Evolutionary conservation across 2,113 vertebrate species (phyloP).

Genomic region (Psammodynastes pulverulentus): DNA sequence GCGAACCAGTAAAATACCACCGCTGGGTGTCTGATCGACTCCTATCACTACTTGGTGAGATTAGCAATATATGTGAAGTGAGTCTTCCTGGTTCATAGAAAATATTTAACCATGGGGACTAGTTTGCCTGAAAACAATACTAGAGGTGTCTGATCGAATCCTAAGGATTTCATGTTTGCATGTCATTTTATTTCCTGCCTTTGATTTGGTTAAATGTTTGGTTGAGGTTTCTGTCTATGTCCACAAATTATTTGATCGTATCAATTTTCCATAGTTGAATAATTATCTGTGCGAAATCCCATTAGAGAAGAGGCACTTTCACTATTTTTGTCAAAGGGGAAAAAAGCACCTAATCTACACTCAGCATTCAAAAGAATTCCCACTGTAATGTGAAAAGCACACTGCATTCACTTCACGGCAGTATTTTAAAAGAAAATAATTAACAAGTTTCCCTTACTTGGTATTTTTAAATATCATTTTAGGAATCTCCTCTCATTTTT

Average conservation of each 20-base stretch:
- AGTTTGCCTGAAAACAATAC: not conserved
- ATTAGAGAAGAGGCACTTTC: constrained; percentile 35
- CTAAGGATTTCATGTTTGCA: not conserved
- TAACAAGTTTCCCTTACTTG: constrained; percentile 31
- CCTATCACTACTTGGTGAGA: no score
- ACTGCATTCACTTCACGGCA: not conserved
- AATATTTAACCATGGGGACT: not conserved
- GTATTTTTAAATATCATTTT: constrained; percentile 49
- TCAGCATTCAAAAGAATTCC: constrained; percentile 41
- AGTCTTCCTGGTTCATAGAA: no score
- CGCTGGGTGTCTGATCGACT: no score
- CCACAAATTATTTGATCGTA: constrained; percentile 24
- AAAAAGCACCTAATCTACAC: constrained; percentile 44
- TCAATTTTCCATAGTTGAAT: not conserved
- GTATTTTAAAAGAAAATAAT: constrained; percentile 38
- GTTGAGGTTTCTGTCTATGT: not conserved
- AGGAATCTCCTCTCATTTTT: constrained; percentile 45
- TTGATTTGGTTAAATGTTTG: not conserved
- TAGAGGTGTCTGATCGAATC: not conserved
- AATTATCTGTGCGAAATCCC: constrained; percentile 12
- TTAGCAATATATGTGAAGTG: no score
- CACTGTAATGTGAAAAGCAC: constrained; percentile 50
- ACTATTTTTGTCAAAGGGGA: constrained; percentile 8
- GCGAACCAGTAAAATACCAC: no score
- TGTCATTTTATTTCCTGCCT: not conserved